Percentiles rank a stretch among this genome's conserved stretches.
These are phyloP conservation scores for Platycercus adscitus DNA, from an alignment of 2,113 vertebrate genomes.

Conservation along the genomic window DNA sequence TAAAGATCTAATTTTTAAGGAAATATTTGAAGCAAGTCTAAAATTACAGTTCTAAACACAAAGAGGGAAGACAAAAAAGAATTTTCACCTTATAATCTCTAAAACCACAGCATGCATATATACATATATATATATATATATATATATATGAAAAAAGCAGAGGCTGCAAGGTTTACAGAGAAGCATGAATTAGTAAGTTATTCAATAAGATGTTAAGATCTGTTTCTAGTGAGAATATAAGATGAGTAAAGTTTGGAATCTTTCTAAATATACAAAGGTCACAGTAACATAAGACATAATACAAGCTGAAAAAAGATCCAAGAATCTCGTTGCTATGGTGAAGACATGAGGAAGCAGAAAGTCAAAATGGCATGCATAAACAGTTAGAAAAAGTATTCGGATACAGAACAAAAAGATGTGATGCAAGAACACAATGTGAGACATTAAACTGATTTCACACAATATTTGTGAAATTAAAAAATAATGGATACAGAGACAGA, in stretches of 20 bases:
- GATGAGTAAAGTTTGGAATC: neutral
- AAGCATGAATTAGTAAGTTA: neutral
- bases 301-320: constrained; percentile 15
- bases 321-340: constrained; percentile 61
- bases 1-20: neutral
- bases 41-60: neutral
- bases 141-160: neutral
- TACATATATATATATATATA: neutral
- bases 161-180: neutral
- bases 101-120: neutral
- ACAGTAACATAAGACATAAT: neutral
- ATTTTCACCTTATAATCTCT: neutral
- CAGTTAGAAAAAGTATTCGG: neutral
- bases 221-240: neutral
- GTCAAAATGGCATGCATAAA: constrained; percentile 31
- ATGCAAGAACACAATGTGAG: neutral
- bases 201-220: neutral
- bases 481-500: neutral
- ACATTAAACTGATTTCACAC: neutral
- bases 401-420: neutral
- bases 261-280: constrained; percentile 2
- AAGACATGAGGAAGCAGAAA: constrained; percentile 33
- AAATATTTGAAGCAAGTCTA: neutral
- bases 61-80: neutral
- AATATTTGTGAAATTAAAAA: neutral